Evolutionary conservation across 2,113 vertebrate genomes (phyloP).

Genomic region (Conger conger): DNA sequence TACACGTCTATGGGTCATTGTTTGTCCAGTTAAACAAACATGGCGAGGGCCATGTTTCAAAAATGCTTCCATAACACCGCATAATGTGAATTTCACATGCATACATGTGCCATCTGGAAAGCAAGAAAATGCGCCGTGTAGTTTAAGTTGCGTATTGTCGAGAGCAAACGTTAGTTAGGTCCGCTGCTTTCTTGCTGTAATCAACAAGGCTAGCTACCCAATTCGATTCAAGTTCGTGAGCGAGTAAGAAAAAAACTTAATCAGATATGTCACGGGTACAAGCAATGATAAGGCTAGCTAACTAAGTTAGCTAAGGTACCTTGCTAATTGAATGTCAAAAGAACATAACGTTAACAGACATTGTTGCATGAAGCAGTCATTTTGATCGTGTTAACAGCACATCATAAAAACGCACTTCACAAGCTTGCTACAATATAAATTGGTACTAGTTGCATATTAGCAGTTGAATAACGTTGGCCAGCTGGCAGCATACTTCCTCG

Average conservation of each 20-base stretch:
- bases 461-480: background rate
- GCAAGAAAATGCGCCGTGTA: background rate
- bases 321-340: background rate
- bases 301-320: background rate
- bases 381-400: background rate
- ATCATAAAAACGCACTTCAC: background rate
- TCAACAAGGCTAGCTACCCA: background rate
- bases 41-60: no score
- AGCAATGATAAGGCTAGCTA: background rate
- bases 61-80: no score
- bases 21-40: no score
- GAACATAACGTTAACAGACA: no score
- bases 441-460: no score
- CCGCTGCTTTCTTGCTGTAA: background rate
- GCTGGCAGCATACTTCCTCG: slow-evolving; percentile 3
- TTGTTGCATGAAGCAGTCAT: no score
- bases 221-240: background rate
- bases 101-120: background rate
- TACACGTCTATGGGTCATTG: no score
- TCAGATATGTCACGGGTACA: background rate
- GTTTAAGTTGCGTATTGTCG: background rate
- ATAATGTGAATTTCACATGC: no score
- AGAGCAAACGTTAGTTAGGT: background rate
- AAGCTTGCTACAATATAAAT: background rate
- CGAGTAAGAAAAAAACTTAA: background rate